Base-by-base conservation (phyloP, 1,140 invertebrate species). In the Teleogryllus occipitalis region DNA sequence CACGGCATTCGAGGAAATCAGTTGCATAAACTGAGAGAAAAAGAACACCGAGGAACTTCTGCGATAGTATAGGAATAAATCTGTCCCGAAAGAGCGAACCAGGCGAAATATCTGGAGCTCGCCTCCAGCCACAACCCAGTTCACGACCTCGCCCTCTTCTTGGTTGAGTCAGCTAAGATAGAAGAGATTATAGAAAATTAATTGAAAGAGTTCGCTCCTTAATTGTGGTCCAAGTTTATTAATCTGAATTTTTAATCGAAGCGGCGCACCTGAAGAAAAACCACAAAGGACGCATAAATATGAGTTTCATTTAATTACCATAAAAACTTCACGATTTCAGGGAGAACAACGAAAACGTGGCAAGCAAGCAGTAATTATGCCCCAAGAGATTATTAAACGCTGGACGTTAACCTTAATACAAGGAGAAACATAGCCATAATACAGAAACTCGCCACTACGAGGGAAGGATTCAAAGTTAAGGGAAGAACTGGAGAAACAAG, bases 371-470 rank as follows among this genome's bases (percentile, higher is more conserved):
- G 54, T 65, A 65, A 65, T 65, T 65, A 65, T 65, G 54, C 54
- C 54, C 18, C 54, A 65, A 65, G 54, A 65, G 54, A 65, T 65
- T 65, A 65, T 65, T 65, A 65, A 65, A 65, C 54, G 18, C 18
- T 65, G 54, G 54, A 65, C 54, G 54, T 65, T 65, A 65, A 65
- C 54, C 54, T 65, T 65, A 65, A 65, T 65, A 65, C 54, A 65
- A 65, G 54, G 54, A 65, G 54, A 7, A 65, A 65, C 54, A 65
- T 65, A 10, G 54, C 54, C 54, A 65, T 65, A 65, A 65, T 65
- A 65, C 54, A 65, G 54, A 65, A 65, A 65, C 54, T 65, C 54
- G 10, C 54, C 7, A 14, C 10, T 65, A 65, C 54, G 54, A 65
- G 54, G 54, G 54, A 65, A 65, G 54, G 54, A 65, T 65, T 65